phyloP scores from a whole-genome alignment of 2,797 vertebrate species.

The Helarctos malayanus region DNA sequence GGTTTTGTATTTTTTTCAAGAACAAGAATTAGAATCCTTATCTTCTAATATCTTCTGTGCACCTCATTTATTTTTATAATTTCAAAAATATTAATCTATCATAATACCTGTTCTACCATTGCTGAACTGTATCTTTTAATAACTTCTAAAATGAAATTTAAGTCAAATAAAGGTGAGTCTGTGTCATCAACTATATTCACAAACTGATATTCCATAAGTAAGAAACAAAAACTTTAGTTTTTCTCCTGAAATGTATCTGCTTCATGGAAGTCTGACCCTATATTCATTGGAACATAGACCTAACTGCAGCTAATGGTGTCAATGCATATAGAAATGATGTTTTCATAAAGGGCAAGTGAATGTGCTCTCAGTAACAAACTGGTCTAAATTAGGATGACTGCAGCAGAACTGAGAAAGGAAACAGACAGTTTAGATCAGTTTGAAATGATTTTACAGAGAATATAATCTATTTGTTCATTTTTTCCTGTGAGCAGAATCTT shows the following conservation, averaged over 20 bases:
- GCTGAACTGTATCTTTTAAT: neutral
- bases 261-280: neutral
- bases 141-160: constrained; percentile 46
- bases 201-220: neutral
- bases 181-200: neutral
- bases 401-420: neutral
- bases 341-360: constrained; percentile 17
- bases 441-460: constrained; percentile 40
- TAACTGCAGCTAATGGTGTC: neutral
- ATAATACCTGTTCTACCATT: neutral
- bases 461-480: constrained; percentile 11
- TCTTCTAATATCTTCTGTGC: neutral
- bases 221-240: neutral
- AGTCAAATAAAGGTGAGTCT: neutral
- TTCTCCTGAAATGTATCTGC: neutral
- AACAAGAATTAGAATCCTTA: neutral
- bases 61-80: neutral
- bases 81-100: neutral
- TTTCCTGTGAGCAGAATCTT: constrained; percentile 60
- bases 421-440: constrained; percentile 48
- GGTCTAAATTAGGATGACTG: neutral
- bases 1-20: neutral
- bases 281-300: neutral
- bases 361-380: neutral
- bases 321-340: neutral